These are phyloP conservation scores for Oceanodroma tethys DNA, from an alignment of 2,113 vertebrate genomes.

Conservation along the genomic window DNA sequence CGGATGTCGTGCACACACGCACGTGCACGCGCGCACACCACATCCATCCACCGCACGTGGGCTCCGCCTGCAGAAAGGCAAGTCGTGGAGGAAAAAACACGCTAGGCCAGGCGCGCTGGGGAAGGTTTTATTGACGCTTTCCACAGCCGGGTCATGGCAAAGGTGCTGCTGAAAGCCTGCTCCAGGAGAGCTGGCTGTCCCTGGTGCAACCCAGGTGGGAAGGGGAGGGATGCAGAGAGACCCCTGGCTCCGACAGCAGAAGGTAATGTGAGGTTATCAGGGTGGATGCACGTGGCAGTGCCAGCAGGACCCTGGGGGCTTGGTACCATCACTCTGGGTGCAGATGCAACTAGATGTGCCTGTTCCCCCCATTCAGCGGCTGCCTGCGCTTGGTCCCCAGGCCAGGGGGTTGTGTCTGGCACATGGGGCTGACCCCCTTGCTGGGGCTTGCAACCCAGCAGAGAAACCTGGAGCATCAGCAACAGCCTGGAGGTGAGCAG, in stretches of 20 bases:
- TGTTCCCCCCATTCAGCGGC: neutral
- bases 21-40: rapidly evolving
- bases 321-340: neutral
- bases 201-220: neutral
- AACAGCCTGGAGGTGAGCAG: neutral
- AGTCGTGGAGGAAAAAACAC: neutral
- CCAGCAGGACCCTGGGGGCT: neutral
- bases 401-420: neutral
- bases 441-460: neutral
- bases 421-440: rapidly evolving
- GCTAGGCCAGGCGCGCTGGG: neutral
- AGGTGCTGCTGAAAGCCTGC: neutral
- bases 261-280: neutral
- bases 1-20: neutral
- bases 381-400: neutral
- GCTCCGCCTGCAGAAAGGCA: neutral
- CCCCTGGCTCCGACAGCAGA: neutral
- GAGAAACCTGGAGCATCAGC: neutral
- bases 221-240: neutral
- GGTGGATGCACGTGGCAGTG: rapidly evolving
- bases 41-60: rapidly evolving
- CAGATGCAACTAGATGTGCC: neutral
- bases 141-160: neutral
- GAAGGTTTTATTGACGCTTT: conserved; percentile 20
- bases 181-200: neutral